Percentiles rank a stretch among this genome's conserved stretches.
Evolutionary conservation across 1,140 invertebrate genomes (phyloP).

Genomic region (Drosophila sechellia): DNA sequence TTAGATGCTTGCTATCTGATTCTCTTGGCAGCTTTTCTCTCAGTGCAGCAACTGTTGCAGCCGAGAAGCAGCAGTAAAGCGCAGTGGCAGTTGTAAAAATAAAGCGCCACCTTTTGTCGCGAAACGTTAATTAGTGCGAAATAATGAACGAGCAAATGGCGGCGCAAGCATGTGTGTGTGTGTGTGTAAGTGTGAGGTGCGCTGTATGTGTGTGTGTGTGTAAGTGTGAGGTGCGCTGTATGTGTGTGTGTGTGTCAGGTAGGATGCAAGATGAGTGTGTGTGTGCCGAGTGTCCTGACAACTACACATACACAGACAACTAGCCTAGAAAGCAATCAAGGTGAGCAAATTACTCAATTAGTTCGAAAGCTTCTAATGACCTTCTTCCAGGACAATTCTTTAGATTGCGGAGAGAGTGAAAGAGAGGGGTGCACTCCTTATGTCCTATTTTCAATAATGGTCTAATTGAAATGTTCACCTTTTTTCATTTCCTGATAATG

Average conservation of each 20-base stretch:
- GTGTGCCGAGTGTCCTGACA: constrained; percentile 12
- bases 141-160: constrained; percentile 64
- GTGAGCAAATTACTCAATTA: constrained; percentile 64
- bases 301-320: constrained; percentile 18
- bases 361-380: constrained; percentile 43
- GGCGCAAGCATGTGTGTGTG: neutral
- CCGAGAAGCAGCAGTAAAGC: constrained; percentile 5
- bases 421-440: neutral
- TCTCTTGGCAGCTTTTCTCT: neutral
- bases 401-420: constrained; percentile 4
- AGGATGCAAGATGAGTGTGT: neutral
- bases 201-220: neutral
- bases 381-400: constrained; percentile 25
- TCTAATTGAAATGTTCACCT: constrained; percentile 1
- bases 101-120: constrained; percentile 70
- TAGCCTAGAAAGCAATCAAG: constrained; percentile 45
- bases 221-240: neutral
- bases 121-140: constrained; percentile 77
- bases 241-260: neutral
- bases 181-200: neutral
- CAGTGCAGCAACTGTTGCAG: constrained; percentile 21
- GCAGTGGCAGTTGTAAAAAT: constrained; percentile 45
- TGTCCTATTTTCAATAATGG: neutral
- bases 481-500: neutral
- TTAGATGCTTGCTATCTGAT: no score